Base-by-base conservation (phyloP, 1,140 invertebrate genomes). In the Apis cerana region DNA sequence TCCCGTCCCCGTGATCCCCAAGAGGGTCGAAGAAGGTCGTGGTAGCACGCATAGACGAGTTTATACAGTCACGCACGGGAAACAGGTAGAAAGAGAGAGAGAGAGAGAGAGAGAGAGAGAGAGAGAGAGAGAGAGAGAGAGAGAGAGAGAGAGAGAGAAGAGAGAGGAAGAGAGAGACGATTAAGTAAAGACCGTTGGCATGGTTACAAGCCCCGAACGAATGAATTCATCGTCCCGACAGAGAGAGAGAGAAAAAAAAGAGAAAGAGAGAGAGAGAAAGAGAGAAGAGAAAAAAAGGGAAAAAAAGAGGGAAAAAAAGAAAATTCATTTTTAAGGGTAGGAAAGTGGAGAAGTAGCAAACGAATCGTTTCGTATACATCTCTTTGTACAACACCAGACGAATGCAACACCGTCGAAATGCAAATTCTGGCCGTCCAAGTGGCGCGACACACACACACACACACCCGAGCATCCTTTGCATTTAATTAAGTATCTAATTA, bases 171-270 rank as follows among this genome's bases (percentile, higher is more conserved):
- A 43, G 33, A 43, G 0, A 43, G 33, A 54, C 61, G 65, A 80
- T 80, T 69, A 69, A 75, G 62, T 67, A 86, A 85, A 89, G 85
- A 84, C 87, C 85, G 89, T 91, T 90, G 85, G 87, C 80, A 92
- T 88, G 89, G 76, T 79, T 90, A 92, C 90, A 78, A 87, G 79
- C 85, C 83, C 81, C 82, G 85, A 77, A 69, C 62, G 64, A 85
- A 70, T 78, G 69, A 75, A 85, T 87, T 88, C 67, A 67, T 82
- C 52, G 58, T 48, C 17, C n/a, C n/a, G 50, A 43, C 3, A 59
- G 23, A 74, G 3, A 71, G 23, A 71, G 19, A 12, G 1, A 23
- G 11, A n/a, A n/a, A n/a, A n/a, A n/a, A n/a, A 3, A 62, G 11
- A 54, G 19, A 50, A 19, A 21, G 62, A 64, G 9, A 27, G 62